Conservation (phyloP, 1,140 invertebrate species). For the Uloborus diversus region DNA sequence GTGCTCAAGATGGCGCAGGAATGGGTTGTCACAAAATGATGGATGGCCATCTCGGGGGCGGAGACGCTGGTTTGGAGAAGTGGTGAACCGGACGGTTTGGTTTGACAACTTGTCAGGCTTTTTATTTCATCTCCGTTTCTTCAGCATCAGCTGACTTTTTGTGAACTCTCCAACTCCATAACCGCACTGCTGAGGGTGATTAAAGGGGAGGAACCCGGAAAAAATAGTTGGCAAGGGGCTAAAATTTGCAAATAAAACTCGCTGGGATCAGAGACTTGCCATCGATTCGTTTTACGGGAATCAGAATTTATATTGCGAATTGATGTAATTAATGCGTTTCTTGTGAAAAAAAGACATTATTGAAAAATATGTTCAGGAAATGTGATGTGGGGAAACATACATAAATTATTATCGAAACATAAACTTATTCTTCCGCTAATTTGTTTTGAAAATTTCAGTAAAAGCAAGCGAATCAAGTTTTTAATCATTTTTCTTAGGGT, state of each 20-base stretch:
- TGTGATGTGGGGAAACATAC: no score
- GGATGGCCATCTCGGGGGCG: conserved; percentile 18
- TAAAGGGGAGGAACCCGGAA: no score
- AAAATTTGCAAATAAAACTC: neutral
- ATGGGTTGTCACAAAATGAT: conserved; percentile 17
- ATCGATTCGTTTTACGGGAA: neutral
- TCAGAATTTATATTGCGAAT: neutral
- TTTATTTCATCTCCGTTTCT: conserved; percentile 29
- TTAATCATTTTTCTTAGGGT: no score
- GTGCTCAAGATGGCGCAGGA: conserved; percentile 26
- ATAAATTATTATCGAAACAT: no score
- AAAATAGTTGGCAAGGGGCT: neutral
- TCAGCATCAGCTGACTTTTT: conserved; percentile 36
- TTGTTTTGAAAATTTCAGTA: no score
- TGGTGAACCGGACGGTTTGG: conserved; percentile 23
- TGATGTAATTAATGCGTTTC: no score
- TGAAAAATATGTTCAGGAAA: no score
- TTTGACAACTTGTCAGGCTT: conserved; percentile 19
- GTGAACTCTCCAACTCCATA: neutral
- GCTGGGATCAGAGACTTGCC: neutral
- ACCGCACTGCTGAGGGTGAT: no score
- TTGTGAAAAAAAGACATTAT: no score
- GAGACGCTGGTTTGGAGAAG: conserved; percentile 30
- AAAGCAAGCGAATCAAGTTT: no score
- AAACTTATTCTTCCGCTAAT: no score